Conservation (phyloP, 2,797 vertebrate species). For the Anomalospiza imberbis region DNA sequence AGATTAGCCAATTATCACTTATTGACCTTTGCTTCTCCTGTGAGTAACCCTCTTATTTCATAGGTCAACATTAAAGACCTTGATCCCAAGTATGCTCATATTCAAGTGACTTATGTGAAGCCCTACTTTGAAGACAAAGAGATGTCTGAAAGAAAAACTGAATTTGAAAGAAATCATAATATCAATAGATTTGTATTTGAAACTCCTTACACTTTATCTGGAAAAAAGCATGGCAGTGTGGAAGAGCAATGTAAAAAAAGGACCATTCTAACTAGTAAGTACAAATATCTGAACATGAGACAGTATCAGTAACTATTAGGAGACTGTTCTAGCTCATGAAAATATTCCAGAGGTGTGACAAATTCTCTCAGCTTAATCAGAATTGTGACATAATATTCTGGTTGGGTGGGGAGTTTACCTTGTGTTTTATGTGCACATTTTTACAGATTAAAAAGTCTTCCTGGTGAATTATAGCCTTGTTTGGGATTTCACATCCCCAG, state of each 20-base stretch:
- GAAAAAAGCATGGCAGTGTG: constrained; percentile 93
- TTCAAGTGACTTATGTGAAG: constrained; percentile 96
- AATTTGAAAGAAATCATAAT: constrained; percentile 95
- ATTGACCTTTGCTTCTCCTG: not conserved
- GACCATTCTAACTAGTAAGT: constrained; percentile 90
- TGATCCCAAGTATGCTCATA: constrained; percentile 89
- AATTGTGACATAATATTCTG: not conserved
- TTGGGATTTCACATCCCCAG: not conserved
- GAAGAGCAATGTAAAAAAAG: constrained; percentile 96
- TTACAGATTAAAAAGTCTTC: not conserved
- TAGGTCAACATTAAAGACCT: constrained; percentile 92
- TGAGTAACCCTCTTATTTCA: not conserved
- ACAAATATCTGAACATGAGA: not conserved
- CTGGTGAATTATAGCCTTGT: not conserved
- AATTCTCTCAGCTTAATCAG: not conserved
- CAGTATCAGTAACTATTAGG: not conserved
- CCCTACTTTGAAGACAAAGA: constrained; percentile 95
- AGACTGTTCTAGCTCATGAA: not conserved
- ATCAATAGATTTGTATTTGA: constrained; percentile 94
- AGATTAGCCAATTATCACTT: not conserved
- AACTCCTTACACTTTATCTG: constrained; percentile 92
- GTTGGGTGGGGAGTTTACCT: not conserved
- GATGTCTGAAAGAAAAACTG: constrained; percentile 86
- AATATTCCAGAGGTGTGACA: not conserved
- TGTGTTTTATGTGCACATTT: not conserved